Evolutionary conservation across 2,797 vertebrate genomes (phyloP).

Genomic region (Gallinago stenura): DNA sequence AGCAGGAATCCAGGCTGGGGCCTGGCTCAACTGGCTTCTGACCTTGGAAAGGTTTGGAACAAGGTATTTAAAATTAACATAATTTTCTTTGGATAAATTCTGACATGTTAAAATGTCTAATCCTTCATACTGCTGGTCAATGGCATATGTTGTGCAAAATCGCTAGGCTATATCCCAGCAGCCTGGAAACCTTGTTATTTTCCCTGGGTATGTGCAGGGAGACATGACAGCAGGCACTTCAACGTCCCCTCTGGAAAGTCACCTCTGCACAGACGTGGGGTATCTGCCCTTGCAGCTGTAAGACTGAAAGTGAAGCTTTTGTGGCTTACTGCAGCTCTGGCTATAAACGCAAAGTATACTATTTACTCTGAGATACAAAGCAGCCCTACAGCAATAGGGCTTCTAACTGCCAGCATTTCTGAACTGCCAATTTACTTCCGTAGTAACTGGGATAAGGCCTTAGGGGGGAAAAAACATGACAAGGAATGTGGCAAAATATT

Average conservation of each 20-base stretch:
- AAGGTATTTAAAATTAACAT: neutral
- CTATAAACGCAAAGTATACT: neutral
- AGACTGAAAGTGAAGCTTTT: neutral
- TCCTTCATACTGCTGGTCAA: neutral
- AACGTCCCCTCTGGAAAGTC: neutral
- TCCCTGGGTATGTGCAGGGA: neutral
- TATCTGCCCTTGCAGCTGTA: neutral
- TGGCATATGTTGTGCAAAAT: neutral
- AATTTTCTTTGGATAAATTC: neutral
- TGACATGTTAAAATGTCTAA: neutral
- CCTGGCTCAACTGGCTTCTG: neutral
- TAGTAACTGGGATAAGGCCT: neutral
- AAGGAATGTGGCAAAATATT: neutral
- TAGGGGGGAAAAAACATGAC: neutral
- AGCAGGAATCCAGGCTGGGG: neutral
- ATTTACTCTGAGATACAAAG: neutral
- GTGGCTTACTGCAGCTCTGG: neutral
- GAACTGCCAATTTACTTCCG: neutral
- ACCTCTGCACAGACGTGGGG: too few species aligned
- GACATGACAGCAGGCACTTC: neutral
- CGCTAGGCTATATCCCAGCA: neutral
- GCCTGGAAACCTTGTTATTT: neutral
- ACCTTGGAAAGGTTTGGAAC: neutral
- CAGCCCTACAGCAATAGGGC: neutral
- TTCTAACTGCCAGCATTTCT: constrained; percentile 41